Conservation (phyloP, 2,888 invertebrate species). For the Helicoverpa assulta region DNA sequence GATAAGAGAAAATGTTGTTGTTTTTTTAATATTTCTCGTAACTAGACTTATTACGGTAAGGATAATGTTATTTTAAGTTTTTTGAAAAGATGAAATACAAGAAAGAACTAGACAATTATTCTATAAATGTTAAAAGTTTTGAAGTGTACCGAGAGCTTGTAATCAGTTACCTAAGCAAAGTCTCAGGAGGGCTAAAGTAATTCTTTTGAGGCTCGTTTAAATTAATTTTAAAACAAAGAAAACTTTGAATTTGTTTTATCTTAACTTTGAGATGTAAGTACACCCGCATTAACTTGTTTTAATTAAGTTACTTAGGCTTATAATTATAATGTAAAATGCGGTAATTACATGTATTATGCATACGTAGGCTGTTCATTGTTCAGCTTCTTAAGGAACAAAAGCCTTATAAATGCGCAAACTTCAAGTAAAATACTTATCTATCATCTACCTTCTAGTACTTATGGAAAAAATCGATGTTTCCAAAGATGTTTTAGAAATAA, state of each 20-base stretch:
- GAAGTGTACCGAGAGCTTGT: conserved; percentile 8
- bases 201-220: conserved; percentile 20
- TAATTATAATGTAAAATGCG: background rate
- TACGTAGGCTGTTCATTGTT: background rate
- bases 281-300: background rate
- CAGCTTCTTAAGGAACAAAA: background rate
- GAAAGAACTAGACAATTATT: conserved; percentile 5
- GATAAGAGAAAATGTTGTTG: background rate
- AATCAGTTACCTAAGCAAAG: conserved; percentile 5
- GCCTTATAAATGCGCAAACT: background rate
- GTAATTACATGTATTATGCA: background rate
- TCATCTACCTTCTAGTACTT: background rate
- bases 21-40: conserved; percentile 15
- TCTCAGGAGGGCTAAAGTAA: background rate
- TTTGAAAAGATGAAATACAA: conserved; percentile 1
- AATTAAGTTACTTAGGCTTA: background rate
- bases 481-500: background rate
- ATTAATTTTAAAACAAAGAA: conserved; percentile 23
- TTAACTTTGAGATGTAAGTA: conserved; percentile 2
- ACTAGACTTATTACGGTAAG: conserved; percentile 7
- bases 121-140: conserved; percentile 17
- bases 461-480: background rate
- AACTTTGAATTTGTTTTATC: conserved; percentile 1
- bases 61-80: conserved; percentile 5
- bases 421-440: background rate